Percentiles rank a stretch among this genome's conserved stretches.
Evolutionary conservation across 2,797 vertebrate genomes (phyloP).

Genomic region (Phylloscopus collybita): DNA sequence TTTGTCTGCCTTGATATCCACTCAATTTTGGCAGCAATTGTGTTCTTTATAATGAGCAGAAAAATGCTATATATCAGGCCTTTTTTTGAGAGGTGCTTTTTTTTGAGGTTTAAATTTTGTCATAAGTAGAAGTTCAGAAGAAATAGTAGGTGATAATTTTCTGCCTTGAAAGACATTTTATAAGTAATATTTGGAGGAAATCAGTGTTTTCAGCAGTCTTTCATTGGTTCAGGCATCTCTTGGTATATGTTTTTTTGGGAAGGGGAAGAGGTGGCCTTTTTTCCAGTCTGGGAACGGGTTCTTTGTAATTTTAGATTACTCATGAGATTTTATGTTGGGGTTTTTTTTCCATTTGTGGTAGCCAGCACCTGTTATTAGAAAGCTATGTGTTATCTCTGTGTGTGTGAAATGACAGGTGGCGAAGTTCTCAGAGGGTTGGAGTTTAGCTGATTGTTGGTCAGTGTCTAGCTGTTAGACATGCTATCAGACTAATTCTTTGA

Average conservation of each 20-base stretch:
- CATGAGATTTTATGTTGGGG: background rate
- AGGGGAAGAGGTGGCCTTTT: background rate
- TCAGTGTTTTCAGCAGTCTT: background rate
- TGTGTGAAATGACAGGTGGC: background rate
- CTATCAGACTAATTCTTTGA: background rate
- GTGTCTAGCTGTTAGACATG: background rate
- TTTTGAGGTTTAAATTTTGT: background rate
- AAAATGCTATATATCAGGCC: background rate
- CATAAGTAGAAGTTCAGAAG: background rate
- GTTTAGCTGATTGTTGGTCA: background rate
- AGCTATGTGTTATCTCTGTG: background rate
- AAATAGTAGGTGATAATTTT: background rate
- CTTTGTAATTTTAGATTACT: background rate
- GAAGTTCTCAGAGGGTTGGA: background rate
- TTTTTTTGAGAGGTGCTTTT: background rate
- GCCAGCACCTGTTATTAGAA: background rate
- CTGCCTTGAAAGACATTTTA: background rate
- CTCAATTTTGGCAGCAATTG: background rate
- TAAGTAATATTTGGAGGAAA: background rate
- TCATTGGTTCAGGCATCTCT: background rate
- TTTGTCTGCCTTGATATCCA: background rate
- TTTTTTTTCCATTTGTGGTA: background rate
- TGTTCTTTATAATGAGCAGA: background rate
- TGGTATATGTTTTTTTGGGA: background rate
- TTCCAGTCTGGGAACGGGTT: background rate